Evolutionary conservation across 1,140 invertebrate genomes (phyloP), one percentile per base, ranked within the genome.

Genomic region (Thereuonema tuberculata): DNA sequence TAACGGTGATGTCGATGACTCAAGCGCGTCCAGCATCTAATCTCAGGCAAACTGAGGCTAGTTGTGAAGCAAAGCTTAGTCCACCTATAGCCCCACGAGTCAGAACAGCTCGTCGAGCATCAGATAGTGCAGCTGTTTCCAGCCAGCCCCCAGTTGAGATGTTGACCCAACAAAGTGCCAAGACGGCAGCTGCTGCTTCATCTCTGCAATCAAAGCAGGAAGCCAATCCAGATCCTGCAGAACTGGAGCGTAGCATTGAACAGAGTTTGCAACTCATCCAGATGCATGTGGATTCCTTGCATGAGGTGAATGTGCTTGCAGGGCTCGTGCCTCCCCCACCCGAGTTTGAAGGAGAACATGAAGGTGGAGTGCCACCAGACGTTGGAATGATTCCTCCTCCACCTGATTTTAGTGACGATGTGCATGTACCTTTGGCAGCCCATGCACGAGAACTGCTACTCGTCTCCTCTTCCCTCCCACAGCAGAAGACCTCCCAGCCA

Each of bases 241-340:
- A 55, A 29, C 53, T 55, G 26, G 73, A 74, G 54, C 63, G 69
- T 28, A 72, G 70, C 57, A 75, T 75, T 60, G 71, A 74, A 52
- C 71, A 74, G 58, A 74, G 73, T 60, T 60, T 75, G 17, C 66
- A 72, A 57, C 65, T 75, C 3, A 75, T 75, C 58, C 65, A 71
- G 61, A 70, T 71, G 67, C 72, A 75, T 58, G 72, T 73, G n/a
- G 68, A 70, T 29, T 69, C 69, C 24, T 63, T 69, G 47, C 68
- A 63, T 26, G 64, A 64, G 21, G 56, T 68, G 24, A 66, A 68
- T 27, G 58, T 64, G 1, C 58, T 67, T 2, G 61, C 65, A 15
- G 63, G 65, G 15, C 62, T 70, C 1, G 64, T 68, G 24, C 70
- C 69, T 20, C 67, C 70, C 20, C 68, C 68, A 1, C 67, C 68